phyloP scores from a whole-genome alignment of 2,113 vertebrate genomes.

The Enhydra lutris region DNA sequence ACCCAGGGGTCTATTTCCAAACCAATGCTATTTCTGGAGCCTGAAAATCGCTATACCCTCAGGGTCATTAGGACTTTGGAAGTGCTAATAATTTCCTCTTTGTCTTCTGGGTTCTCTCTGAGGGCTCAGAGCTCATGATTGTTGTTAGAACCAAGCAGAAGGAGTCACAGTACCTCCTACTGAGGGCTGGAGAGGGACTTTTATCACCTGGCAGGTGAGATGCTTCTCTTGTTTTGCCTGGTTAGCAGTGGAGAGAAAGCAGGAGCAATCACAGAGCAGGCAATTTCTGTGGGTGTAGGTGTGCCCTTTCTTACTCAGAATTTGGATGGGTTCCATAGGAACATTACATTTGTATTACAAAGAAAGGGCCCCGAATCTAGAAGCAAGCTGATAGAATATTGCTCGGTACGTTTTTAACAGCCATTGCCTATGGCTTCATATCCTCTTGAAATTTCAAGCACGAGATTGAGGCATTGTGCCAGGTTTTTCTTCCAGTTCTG shows the following conservation, averaged over 20 bases:
- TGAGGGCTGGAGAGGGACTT: neutral
- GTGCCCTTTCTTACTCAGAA: neutral
- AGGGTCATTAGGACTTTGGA: neutral
- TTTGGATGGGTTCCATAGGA: neutral
- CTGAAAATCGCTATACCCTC: neutral
- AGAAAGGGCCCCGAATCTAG: neutral
- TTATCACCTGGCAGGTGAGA: neutral
- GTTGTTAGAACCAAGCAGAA: neutral
- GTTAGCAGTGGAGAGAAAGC: neutral
- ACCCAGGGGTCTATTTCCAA: neutral
- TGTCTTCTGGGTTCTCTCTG: neutral
- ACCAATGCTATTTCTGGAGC: neutral
- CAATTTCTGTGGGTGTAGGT: neutral
- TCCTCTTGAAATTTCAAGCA: conserved; percentile 28
- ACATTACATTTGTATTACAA: conserved; percentile 33
- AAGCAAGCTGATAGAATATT: neutral
- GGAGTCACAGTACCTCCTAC: neutral
- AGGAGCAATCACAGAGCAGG: neutral
- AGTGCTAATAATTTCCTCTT: neutral
- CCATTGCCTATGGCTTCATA: conserved; percentile 26
- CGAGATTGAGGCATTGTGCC: neutral
- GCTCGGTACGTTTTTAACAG: neutral
- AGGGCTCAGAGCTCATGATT: neutral
- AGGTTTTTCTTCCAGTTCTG: neutral
- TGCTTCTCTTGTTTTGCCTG: neutral